Percentiles rank a stretch among this genome's conserved stretches.
phyloP scores from a whole-genome alignment of 2,113 vertebrate genomes.

The Chascanopsetta lugubris region DNA sequence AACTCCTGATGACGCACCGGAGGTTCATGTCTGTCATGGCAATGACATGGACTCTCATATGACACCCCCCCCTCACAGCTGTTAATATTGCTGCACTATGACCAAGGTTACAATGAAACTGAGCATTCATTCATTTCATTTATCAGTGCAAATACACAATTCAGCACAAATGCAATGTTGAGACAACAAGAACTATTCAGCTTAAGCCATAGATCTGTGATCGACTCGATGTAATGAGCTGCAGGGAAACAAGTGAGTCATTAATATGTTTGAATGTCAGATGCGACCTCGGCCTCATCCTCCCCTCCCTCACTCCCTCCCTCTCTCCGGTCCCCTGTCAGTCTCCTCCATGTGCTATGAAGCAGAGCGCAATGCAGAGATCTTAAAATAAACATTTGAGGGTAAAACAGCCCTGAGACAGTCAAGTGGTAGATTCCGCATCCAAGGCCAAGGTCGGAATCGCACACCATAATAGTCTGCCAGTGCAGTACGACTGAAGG shows the following conservation, averaged over 20 bases:
- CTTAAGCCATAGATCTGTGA: not conserved
- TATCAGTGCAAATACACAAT: not conserved
- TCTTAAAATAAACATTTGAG: conserved; percentile 47
- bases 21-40: conserved; percentile 43
- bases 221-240: not conserved
- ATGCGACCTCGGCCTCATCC: not conserved
- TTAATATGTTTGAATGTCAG: conserved; percentile 22
- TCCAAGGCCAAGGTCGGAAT: conserved; percentile 32
- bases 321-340: conserved; percentile 41
- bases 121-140: not conserved
- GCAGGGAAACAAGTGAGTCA: not conserved
- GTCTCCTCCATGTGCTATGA: not conserved
- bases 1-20: conserved; percentile 61
- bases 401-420: conserved; percentile 38
- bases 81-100: not conserved
- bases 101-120: not conserved
- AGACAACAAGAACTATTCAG: not conserved
- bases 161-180: not conserved
- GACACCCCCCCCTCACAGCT: not conserved
- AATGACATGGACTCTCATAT: conserved; percentile 45
- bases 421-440: conserved; percentile 30
- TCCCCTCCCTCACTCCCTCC: not conserved
- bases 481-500: not conserved
- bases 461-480: not conserved
- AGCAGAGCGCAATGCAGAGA: conserved; percentile 6